phyloP scores from a whole-genome alignment of 2,113 vertebrate species.

The Xyliphius kryptos region DNA sequence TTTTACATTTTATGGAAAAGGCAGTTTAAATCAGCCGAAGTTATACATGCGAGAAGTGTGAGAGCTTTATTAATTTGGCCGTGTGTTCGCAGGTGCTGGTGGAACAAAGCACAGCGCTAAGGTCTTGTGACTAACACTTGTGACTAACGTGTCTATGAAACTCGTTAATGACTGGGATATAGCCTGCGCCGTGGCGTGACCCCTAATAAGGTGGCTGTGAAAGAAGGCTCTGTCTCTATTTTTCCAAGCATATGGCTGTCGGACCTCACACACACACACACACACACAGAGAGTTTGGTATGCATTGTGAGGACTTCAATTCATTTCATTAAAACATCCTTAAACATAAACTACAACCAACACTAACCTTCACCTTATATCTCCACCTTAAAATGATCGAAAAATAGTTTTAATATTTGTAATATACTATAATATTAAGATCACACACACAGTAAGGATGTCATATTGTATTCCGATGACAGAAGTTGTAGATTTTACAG shows the following conservation, averaged over 20 bases:
- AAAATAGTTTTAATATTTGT: no score
- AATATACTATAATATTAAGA: no score
- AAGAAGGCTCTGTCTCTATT: slow-evolving; percentile 59
- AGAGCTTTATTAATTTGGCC: slow-evolving; percentile 28
- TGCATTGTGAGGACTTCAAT: no score
- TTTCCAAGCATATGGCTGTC: slow-evolving; percentile 24
- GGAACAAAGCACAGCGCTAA: slow-evolving; percentile 41
- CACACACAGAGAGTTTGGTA: neutral
- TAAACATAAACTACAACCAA: no score
- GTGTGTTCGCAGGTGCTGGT: slow-evolving; percentile 50
- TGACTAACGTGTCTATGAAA: slow-evolving; percentile 55
- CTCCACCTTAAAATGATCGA: no score
- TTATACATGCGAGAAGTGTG: slow-evolving; percentile 20
- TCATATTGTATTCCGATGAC: neutral
- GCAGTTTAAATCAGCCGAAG: slow-evolving; percentile 8
- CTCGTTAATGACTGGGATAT: slow-evolving; percentile 52
- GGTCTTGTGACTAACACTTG: slow-evolving; percentile 61
- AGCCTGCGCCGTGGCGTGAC: slow-evolving; percentile 51
- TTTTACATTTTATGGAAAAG: no score
- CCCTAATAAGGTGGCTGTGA: slow-evolving; percentile 59
- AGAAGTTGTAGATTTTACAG: neutral
- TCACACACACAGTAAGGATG: slow-evolving; percentile 7
- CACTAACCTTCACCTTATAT: no score
- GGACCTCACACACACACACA: neutral
- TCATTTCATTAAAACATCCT: no score